Evolutionary conservation across 2,797 vertebrate species (phyloP), one percentile per base, ranked within the genome.

Genomic region (Brachyrhaphis roseni): DNA sequence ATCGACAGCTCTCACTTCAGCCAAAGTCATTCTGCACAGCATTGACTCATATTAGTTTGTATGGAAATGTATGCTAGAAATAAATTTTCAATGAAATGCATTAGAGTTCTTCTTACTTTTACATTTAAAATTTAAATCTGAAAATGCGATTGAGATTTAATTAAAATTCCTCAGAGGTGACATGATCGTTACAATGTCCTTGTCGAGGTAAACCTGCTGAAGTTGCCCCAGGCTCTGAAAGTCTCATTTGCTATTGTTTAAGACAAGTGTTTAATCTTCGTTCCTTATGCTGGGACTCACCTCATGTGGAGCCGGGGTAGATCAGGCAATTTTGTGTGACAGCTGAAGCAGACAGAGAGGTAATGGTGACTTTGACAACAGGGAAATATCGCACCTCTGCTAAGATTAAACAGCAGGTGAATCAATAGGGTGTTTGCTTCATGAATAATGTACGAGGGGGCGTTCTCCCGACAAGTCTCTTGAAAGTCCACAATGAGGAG

Each of bases 321-420:
- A 79, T 87, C 90, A 80, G 85, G 80, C 90, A 84, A 90, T 89
- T 76, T 49, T 47, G 59, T 57, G 80, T 47, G 91, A 90, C 88
- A 89, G 90, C 87, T 70, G 86, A 90, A 81, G 82, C 82, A 12
- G 71, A 80, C 86, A 87, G 82, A 89, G 82, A 77, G 73, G 83
- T 76, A 87, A 85, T 31, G 51, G 82, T 86, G 89, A 90, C 91
- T 90, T 90, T 93, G 91, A 92, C 91, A 78, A 70, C 86, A 88
- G 83, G 85, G 87, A 89, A 91, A 86, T 84, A 86, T 87, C 15
- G 68, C 45, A 55, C 87, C 86, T 81, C 90, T 11, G 70, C 90
- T 89, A 90, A 93, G 94, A 94, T 93, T 90, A 91, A 93, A 93
- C 91, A 91, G 92, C 86, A 82, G 82, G 47, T 68, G 78, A 87